Base-by-base conservation (phyloP, 2,888 invertebrate genomes). In the Ferdinandea cuprea region DNA sequence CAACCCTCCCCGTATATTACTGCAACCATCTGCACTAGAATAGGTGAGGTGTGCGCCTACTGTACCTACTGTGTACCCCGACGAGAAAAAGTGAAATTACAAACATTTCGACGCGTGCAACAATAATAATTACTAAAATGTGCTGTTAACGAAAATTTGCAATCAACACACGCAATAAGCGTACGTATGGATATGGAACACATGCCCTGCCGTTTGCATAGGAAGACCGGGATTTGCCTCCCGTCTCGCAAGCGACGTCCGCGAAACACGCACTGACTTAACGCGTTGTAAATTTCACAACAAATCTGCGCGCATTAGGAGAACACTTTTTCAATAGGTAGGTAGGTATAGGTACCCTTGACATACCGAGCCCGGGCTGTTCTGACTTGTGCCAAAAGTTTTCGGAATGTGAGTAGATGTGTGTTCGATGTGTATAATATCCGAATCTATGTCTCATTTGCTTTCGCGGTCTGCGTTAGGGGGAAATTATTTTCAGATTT, bases 401-500 rank as follows among this genome's bases (percentile, higher is more conserved):
- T n/a, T n/a, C n/a, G n/a, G 28, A 1, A 42, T 19, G 6, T 21
- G 13, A 6, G 56, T 3, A 2, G 3, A 30, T 32, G 13, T n/a
- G 21, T 44, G 7, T 28, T 28, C 3, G 13, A 21, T 40, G n/a
- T 50, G 11, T 13, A 7, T 37, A n/a, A n/a, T 28, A 19, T 32
- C 32, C 52, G 21, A 54, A 68, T 61, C 76, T 59, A 61, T 59
- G 68, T 76, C 66, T 68, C 76, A 61, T 76, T 76, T 76, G 68
- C 52, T 68, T 59, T 50, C 35, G 68, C 52, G 76, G 76, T 50
- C 59, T 32, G 42, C 11, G 52, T 13, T 28, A n/a, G 59, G 35
- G 68, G 76, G 52, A 50, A 76, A 76, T 76, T 76, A 76, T 68
- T 68, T 76, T 54, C 59, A 76, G 76, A 76, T 76, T 76, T 74